phyloP scores from a whole-genome alignment of 2,888 invertebrate species.

The Stegana nigrithorax region DNA sequence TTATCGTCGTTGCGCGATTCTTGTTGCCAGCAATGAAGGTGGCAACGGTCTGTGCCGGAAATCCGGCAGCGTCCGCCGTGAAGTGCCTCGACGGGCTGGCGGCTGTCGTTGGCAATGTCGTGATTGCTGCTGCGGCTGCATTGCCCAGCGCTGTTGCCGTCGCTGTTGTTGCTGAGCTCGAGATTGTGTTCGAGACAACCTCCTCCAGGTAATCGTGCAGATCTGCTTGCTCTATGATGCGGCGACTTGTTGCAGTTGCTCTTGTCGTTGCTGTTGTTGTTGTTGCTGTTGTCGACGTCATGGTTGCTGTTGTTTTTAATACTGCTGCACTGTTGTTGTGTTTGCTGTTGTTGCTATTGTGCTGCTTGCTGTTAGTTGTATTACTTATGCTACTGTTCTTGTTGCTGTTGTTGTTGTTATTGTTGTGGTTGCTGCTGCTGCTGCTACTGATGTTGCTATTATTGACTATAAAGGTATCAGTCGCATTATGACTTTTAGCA shows the following conservation, averaged over 20 bases:
- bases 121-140: constrained; percentile 43
- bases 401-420: constrained; percentile 33
- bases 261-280: neutral
- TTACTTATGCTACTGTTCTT: neutral
- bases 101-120: constrained; percentile 28
- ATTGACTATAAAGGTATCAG: neutral
- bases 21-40: constrained; percentile 70
- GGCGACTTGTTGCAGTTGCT: too few relatives aligned
- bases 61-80: constrained; percentile 34
- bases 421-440: constrained; percentile 14
- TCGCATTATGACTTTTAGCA: neutral
- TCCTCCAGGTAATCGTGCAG: constrained; percentile 23
- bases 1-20: constrained; percentile 79
- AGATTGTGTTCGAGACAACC: constrained; percentile 10
- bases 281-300: constrained; percentile 8
- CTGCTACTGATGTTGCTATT: constrained; percentile 19
- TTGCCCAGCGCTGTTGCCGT: constrained; percentile 48
- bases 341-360: neutral
- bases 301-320: too few relatives aligned
- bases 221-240: too few relatives aligned
- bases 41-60: constrained; percentile 64
- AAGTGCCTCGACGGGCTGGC: constrained; percentile 20
- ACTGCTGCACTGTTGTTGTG: too few relatives aligned
- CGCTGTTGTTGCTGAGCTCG: constrained; percentile 20
- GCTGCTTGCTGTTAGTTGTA: constrained; percentile 7